Evolutionary conservation across 1,140 invertebrate species (phyloP), one percentile per base, ranked within the genome.

Genomic region (Aricia agestis): DNA sequence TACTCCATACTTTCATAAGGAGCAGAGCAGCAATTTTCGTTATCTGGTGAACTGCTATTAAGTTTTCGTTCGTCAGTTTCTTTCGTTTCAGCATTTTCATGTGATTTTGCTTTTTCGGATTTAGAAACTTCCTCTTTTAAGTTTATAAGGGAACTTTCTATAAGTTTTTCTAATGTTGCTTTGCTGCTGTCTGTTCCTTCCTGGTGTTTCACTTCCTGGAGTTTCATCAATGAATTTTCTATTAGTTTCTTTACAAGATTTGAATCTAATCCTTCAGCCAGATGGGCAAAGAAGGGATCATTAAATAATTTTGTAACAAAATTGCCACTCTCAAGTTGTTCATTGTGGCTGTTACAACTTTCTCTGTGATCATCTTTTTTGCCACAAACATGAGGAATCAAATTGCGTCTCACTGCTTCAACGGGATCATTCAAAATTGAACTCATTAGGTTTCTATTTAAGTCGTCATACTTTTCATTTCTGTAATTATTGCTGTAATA

Each of bases 371-470:
- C 78, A 74, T 87, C 79, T 68, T 80, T 83, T 86, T 93, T 94
- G 7, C 95, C 95, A 85, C 95, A 95, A 52, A 96, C 94, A 85
- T 96, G 95, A 25, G 95, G 95, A 73, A 95, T 93, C 73, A 95
- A 85, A 82, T 95, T 95, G 70, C 94, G 90, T 79, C 93, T 93
- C 2, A 95, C 94, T 15, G 95, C 95, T 92, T 95, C 94, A 10
- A 95, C 95, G 1, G 95, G 95, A 86, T 96, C 94, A 68, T 90
- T 91, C 41, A 95, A 82, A 42, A 95, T 91, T 74, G 93, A 92
- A 61, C 92, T 87, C 15, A 94, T 84, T 74, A 94, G 89, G 72
- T 79, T 79, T 7, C 82, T 79, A 66, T 71, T 78, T 18, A 74
- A 66, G 15, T 69, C 36, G 76, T 80, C 17, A 76, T 83, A 72